Evolutionary conservation across 2,797 vertebrate genomes (phyloP).

Genomic region (Poecilia gillii): DNA sequence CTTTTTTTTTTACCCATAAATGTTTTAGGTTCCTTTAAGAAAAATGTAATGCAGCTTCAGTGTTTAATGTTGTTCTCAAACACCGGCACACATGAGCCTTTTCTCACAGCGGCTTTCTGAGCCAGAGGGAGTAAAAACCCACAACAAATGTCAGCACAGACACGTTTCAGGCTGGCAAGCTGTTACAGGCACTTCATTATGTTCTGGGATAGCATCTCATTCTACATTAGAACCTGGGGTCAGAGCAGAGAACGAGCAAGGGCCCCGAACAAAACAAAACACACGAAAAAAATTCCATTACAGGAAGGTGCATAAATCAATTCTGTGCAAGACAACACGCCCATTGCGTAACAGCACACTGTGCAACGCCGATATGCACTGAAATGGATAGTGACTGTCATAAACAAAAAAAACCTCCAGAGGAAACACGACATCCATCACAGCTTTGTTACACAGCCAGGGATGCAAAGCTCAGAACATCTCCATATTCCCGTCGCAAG

Average conservation of each 20-base stretch:
- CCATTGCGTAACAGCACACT: slow-evolving; percentile 57
- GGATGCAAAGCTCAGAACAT: slow-evolving; percentile 42
- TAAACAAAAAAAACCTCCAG: slow-evolving; percentile 62
- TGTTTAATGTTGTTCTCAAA: slow-evolving; percentile 32
- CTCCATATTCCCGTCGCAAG: slow-evolving; percentile 23
- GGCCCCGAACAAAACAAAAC: slow-evolving; percentile 44
- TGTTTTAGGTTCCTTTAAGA: neutral
- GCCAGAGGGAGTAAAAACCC: slow-evolving; percentile 43
- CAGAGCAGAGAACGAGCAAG: slow-evolving; percentile 36
- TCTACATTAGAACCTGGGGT: slow-evolving; percentile 55
- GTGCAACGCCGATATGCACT: slow-evolving; percentile 53
- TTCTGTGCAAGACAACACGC: slow-evolving; percentile 59
- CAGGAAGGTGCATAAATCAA: slow-evolving; percentile 65
- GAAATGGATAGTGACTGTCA: slow-evolving; percentile 68
- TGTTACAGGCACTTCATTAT: slow-evolving; percentile 55
- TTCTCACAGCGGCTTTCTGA: slow-evolving; percentile 4
- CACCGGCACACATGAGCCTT: neutral
- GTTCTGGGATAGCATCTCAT: slow-evolving; percentile 55
- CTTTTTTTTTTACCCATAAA: neutral
- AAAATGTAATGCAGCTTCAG: neutral
- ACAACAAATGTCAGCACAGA: slow-evolving; percentile 49
- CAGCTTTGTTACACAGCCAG: slow-evolving; percentile 13
- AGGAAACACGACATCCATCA: slow-evolving; percentile 71
- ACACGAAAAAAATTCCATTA: slow-evolving; percentile 49
- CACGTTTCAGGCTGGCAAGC: slow-evolving; percentile 38